These are phyloP conservation scores for Falco novaeseelandiae DNA, from an alignment of 2,797 vertebrate species.

Conservation along the genomic window DNA sequence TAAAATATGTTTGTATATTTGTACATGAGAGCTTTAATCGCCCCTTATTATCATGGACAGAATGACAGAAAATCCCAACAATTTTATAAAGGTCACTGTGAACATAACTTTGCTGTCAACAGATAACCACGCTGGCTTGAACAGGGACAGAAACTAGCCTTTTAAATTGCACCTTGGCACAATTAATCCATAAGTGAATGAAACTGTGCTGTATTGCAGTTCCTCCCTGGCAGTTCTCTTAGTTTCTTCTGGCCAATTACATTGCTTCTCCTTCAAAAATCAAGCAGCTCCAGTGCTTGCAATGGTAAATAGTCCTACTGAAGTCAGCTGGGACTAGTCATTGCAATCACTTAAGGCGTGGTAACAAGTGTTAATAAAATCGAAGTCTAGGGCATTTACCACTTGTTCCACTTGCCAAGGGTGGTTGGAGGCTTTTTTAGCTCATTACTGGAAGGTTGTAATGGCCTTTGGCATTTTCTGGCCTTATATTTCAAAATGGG, in stretches of 20 bases:
- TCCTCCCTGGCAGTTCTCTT: not conserved
- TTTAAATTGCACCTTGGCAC: not conserved
- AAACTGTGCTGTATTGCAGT: not conserved
- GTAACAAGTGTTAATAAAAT: not conserved
- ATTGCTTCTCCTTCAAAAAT: not conserved
- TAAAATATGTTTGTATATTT: not conserved
- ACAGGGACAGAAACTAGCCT: not conserved
- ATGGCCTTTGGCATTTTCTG: not conserved
- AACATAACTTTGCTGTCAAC: not conserved
- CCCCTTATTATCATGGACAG: not conserved
- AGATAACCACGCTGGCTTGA: not conserved
- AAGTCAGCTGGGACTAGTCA: not conserved
- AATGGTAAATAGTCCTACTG: not conserved
- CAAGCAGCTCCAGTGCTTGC: not conserved
- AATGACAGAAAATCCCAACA: not conserved
- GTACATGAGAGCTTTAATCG: not conserved
- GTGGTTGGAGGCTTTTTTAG: not conserved
- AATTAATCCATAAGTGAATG: not conserved
- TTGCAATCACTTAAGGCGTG: accelerated
- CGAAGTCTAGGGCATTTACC: not conserved
- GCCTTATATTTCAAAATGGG: not conserved
- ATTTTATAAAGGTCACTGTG: not conserved
- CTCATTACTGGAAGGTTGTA: not conserved
- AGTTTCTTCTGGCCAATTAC: not conserved
- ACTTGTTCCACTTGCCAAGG: not conserved